Evolutionary conservation across 2,113 vertebrate genomes (phyloP), one percentile per base, ranked within the genome.

Genomic region (Otus sunia): DNA sequence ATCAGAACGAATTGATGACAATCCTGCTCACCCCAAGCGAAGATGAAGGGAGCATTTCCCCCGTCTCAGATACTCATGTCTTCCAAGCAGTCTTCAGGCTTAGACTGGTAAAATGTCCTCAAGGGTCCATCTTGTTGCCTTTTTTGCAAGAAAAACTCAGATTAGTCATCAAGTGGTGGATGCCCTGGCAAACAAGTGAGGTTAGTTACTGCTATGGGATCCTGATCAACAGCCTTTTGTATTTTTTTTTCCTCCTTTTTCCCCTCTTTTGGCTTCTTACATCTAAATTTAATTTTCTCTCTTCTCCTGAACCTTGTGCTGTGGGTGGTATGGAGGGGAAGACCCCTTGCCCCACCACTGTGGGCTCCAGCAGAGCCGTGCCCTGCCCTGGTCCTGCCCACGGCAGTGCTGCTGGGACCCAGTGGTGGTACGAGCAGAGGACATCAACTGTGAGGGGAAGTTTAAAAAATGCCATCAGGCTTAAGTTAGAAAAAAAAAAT

Each of bases 11-110:
- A 30, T 59, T 4, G 5, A 9, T 73, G 64, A 12, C 29, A 49
- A 0, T 86, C 30, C 23, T 1, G 1, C 63, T 81, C 10, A 4
- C 0, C 0, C 13, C 74, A 29, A 83, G 71, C 1, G 8, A 52
- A 55, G 47, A 19, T 47, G 52, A 47, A 73, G 29, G 74, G 39
- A 68, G 26, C 1, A 2, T 58, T 75, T 78, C 17, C 20, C 6
- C 18, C 4, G 1, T 55, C 66, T 82, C 43, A 36, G 50, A 45
- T 64, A 15, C 3, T 86, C 64, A 17, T 5, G 3, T 50, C 36
- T 92, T 71, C 41, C 16, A 45, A 41, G 67, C 26, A 18, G 29
- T 81, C 45, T 62, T 50, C 3, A 2, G 72, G 27, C 74, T 79
- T 37, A 58, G 77, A 25, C 34, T 26, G 47, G 34, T 16, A 52